Conservation (phyloP, 35 echinoderm and acorn worm genomes). For the Anneissia japonica region DNA sequence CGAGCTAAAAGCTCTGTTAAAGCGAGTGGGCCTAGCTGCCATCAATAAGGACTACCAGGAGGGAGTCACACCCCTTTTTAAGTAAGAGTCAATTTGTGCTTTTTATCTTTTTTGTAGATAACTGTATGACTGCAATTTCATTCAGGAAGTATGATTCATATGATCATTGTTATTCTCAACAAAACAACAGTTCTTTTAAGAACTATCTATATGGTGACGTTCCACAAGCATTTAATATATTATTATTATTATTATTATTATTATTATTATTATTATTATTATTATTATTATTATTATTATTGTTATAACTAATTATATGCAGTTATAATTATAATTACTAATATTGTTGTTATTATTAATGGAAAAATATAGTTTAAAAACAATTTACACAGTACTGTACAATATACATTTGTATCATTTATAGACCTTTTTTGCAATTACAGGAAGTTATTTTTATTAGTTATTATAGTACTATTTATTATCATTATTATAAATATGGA, state of each 20-base stretch:
- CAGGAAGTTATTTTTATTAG: too few relatives aligned
- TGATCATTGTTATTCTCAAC: neutral
- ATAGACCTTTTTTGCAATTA: too few relatives aligned
- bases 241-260: neutral
- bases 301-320: too few relatives aligned
- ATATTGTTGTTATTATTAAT: too few relatives aligned
- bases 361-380: too few relatives aligned
- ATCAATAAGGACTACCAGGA: constrained; percentile 82
- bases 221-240: neutral
- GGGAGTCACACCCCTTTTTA: constrained; percentile 62
- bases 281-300: too few relatives aligned
- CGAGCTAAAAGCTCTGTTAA: constrained; percentile 45
- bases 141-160: neutral
- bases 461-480: too few relatives aligned
- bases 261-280: too few relatives aligned
- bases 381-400: too few relatives aligned
- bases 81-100: constrained; percentile 22
- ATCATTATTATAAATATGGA: too few relatives aligned
- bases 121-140: neutral
- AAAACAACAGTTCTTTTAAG: neutral
- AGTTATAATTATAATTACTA: too few relatives aligned
- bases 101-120: neutral
- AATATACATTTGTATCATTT: too few relatives aligned
- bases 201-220: neutral
- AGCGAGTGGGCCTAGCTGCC: constrained; percentile 63